phyloP scores from a whole-genome alignment of 2,797 vertebrate genomes.

The Darevskia mixta region DNA sequence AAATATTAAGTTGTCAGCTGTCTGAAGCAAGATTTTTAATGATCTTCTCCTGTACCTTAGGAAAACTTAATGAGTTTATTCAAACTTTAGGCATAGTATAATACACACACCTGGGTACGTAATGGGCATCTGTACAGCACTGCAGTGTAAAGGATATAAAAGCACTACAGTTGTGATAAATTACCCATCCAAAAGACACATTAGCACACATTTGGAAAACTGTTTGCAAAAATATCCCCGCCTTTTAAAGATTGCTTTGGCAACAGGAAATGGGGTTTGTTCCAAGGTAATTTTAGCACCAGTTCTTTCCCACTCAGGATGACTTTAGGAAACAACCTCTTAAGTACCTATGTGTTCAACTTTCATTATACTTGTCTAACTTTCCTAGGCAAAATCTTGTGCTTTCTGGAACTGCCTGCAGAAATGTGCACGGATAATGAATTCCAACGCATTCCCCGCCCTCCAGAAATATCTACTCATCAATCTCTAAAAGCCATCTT shows the following conservation, averaged over 20 bases:
- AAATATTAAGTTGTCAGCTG: constrained; percentile 21
- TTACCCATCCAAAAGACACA: constrained; percentile 31
- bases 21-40: constrained; percentile 34
- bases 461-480: neutral
- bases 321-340: neutral
- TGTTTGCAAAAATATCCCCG: constrained; percentile 7
- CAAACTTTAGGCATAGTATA: constrained; percentile 23
- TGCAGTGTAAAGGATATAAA: constrained; percentile 11
- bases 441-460: neutral
- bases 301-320: neutral
- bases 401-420: neutral
- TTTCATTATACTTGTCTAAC: neutral
- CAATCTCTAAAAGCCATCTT: neutral
- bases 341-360: neutral
- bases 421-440: neutral
- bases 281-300: constrained; percentile 22
- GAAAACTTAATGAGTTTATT: constrained; percentile 33
- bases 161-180: constrained; percentile 42
- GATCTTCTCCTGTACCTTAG: neutral
- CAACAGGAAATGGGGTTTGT: neutral
- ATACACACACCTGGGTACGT: constrained; percentile 23
- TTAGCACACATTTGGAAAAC: constrained; percentile 40
- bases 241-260: constrained; percentile 21
- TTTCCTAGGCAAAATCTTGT: neutral
- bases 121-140: constrained; percentile 26